Evolutionary conservation across 2,113 vertebrate species (phyloP).

Genomic region (Apus apus): DNA sequence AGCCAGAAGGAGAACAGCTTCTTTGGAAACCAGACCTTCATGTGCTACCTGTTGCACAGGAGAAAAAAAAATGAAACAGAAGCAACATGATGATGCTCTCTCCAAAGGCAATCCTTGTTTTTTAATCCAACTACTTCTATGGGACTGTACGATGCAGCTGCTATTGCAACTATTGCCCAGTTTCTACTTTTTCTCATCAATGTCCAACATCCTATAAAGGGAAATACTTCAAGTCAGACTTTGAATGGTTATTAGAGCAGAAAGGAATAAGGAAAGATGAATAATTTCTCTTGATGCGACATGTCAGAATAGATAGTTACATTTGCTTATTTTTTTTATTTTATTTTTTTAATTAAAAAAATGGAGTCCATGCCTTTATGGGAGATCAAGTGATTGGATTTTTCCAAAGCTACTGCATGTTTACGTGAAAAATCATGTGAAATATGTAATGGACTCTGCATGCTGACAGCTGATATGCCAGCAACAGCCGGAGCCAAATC

Average conservation of each 20-base stretch:
- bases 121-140: not conserved
- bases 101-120: not conserved
- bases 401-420: not conserved
- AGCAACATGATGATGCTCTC: not conserved
- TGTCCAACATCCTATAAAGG: not conserved
- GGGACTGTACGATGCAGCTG: not conserved
- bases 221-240: not conserved
- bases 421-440: not conserved
- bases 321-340: not conserved
- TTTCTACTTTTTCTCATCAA: not conserved
- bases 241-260: not conserved
- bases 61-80: not conserved
- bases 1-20: not conserved
- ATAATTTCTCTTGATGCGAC: not conserved
- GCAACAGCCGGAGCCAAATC: not conserved
- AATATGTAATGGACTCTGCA: not conserved
- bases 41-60: not conserved
- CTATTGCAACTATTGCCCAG: not conserved
- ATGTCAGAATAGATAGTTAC: not conserved
- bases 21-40: not conserved
- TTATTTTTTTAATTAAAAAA: not conserved
- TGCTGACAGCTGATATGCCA: not conserved
- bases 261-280: not conserved
- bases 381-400: not conserved
- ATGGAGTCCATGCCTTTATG: not conserved